Conservation (phyloP, 2,888 invertebrate genomes). For the Sycophila texana region DNA sequence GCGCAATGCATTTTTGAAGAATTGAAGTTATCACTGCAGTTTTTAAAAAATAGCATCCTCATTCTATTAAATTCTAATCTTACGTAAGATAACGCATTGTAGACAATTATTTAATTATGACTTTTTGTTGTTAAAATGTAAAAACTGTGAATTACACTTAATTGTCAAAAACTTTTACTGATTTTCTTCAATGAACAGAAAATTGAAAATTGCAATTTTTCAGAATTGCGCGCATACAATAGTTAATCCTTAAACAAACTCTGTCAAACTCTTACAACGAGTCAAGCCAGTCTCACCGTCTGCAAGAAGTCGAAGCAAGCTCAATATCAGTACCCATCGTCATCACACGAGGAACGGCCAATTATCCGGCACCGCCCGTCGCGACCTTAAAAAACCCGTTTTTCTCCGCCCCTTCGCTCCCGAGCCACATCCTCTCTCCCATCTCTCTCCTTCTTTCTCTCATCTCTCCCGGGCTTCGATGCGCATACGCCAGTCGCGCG, state of each 20-base stretch:
- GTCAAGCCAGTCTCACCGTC: too few relatives aligned
- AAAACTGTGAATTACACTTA: not conserved
- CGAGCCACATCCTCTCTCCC: not conserved
- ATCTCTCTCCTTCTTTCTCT: not conserved
- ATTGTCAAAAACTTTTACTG: not conserved
- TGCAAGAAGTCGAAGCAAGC: too few relatives aligned
- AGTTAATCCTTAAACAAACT: not conserved
- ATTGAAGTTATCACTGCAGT: too few relatives aligned
- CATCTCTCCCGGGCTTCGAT: not conserved
- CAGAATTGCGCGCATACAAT: not conserved
- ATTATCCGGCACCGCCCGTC: conserved; percentile 48
- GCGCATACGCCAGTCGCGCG: conserved; percentile 33
- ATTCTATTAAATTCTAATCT: too few relatives aligned
- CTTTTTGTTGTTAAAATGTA: too few relatives aligned
- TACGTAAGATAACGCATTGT: too few relatives aligned
- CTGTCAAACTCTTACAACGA: not conserved
- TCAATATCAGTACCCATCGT: not conserved
- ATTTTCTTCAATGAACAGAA: too few relatives aligned
- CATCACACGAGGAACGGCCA: not conserved
- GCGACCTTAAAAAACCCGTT: conserved; percentile 54
- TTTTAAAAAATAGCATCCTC: too few relatives aligned
- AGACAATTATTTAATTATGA: too few relatives aligned
- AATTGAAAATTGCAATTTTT: too few relatives aligned
- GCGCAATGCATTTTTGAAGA: too few relatives aligned
- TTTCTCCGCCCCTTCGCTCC: conserved; percentile 59